Base-by-base conservation (phyloP, 2,888 invertebrate species). In the Lasioglossum vierecki region DNA sequence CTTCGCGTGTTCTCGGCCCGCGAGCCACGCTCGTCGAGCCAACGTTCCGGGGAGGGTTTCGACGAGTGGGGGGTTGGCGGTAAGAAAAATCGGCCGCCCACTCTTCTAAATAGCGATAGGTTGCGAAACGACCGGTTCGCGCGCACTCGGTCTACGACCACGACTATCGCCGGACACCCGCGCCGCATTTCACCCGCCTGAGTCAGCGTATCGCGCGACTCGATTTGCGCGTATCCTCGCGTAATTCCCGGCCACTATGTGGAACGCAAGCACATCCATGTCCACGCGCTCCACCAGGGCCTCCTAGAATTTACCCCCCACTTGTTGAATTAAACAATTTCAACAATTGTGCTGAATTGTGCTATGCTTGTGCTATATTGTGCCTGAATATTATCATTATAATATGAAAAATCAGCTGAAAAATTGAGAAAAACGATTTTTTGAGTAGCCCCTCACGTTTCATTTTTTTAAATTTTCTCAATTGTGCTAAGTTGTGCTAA, bases 141-240 rank as follows among this genome's bases (percentile, higher is more conserved):
- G 71, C 39, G 18, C 49, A 46, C 68, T 44, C 75, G 66, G 46
- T 15, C 46, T 49, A 60, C 46, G 49, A 22, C 60, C 26, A 41
- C 83, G 46, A 74, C 68, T 76, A 82, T 73, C 81, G 74, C n/a
- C 68, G 87, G 89, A 90, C 92, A 92, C 91, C 92, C 92, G 92
- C 88, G 90, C 85, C 80, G 88, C 92, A 89, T 91, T 92, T 92
- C 91, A 92, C 88, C 89, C 82, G 84, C 57, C 92, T 92, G 92
- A 92, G 88, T 92, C 92, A 92, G 87, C 90, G 84, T 80, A 78
- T 85, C 83, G 75, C 70, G 68, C 68, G 72, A 49, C 30, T 82
- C 78, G 78, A 79, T 35, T 77, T 80, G 83, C 75, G 79, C 75
- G 68, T 79, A 72, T 76, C 85, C 79, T 90, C 87, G 86, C 90